Evolutionary conservation across 35 echinoderm and acorn worm genomes (phyloP).

Genomic region (Ophiothrix spiculata): DNA sequence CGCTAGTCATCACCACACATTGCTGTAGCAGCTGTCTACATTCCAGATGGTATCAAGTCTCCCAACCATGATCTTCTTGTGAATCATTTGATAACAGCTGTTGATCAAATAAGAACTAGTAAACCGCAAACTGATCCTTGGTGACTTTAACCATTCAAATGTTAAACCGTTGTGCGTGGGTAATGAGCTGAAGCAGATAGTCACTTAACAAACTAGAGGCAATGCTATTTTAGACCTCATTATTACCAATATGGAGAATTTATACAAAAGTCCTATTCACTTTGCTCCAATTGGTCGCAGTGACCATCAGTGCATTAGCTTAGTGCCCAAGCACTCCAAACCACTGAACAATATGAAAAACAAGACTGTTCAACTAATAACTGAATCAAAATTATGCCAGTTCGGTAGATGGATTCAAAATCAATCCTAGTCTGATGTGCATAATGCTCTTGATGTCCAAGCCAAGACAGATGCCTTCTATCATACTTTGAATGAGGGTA

Average conservation of each 20-base stretch:
- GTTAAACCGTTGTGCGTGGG: not conserved
- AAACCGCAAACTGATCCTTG: not conserved
- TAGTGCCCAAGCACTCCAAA: too few relatives aligned
- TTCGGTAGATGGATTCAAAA: too few relatives aligned
- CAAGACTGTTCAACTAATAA: too few relatives aligned
- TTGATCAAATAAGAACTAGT: too few relatives aligned
- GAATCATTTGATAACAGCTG: not conserved
- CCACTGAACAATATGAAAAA: too few relatives aligned
- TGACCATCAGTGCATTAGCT: not conserved
- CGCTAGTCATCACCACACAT: too few relatives aligned
- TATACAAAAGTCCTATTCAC: too few relatives aligned
- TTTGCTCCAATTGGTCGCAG: not conserved
- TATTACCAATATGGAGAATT: too few relatives aligned
- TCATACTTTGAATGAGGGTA: not conserved
- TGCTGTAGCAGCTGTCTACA: not conserved
- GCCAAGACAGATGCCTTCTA: not conserved
- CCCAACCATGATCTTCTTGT: too few relatives aligned
- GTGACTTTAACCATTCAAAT: not conserved
- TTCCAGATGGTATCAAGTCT: too few relatives aligned
- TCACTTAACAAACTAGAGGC: not conserved
- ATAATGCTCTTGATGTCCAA: not conserved
- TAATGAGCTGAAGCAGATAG: too few relatives aligned
- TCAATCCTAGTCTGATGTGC: not conserved
- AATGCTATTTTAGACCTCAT: not conserved
- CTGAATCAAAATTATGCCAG: not conserved